Evolutionary conservation across 1,140 invertebrate genomes (phyloP).

Genomic region (Nebria ingens): DNA sequence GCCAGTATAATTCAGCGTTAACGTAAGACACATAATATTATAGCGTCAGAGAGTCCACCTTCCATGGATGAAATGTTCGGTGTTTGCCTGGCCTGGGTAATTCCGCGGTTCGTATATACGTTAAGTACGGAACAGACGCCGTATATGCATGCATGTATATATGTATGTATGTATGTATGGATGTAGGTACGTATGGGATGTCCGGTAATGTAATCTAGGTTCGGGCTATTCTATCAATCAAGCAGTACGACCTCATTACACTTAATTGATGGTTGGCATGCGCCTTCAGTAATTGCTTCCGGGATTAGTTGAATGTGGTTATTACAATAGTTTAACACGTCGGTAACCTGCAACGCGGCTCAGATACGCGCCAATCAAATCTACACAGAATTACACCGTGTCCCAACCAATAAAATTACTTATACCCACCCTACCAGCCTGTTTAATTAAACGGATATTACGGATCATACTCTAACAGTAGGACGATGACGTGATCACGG

Average conservation of each 20-base stretch:
- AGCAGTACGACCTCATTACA: conserved; percentile 20
- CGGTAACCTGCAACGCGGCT: background rate
- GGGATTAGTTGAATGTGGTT: conserved; percentile 21
- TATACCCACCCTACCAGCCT: background rate
- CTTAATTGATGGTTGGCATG: conserved; percentile 21
- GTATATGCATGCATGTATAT: background rate
- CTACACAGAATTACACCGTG: background rate
- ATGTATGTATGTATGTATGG: conserved; percentile 1
- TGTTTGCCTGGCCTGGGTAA: too few species aligned
- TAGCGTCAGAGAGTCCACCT: too few species aligned
- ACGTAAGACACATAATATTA: too few species aligned
- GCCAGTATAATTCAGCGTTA: too few species aligned
- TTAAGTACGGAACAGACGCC: too few species aligned
- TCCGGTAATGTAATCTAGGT: conserved; percentile 11
- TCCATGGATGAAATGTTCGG: too few species aligned
- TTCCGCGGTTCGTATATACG: too few species aligned
- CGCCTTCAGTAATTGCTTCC: conserved; percentile 22
- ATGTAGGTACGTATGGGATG: conserved; percentile 8
- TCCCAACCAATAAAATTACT: background rate
- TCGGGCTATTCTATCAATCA: conserved; percentile 18
- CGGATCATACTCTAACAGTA: background rate
- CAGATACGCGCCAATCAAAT: background rate
- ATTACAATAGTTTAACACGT: conserved; percentile 15
- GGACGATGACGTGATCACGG: background rate
- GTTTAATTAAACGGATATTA: conserved; percentile 5